Conservation (phyloP, 2,888 invertebrate species). For the Hemaris fuciformis region DNA sequence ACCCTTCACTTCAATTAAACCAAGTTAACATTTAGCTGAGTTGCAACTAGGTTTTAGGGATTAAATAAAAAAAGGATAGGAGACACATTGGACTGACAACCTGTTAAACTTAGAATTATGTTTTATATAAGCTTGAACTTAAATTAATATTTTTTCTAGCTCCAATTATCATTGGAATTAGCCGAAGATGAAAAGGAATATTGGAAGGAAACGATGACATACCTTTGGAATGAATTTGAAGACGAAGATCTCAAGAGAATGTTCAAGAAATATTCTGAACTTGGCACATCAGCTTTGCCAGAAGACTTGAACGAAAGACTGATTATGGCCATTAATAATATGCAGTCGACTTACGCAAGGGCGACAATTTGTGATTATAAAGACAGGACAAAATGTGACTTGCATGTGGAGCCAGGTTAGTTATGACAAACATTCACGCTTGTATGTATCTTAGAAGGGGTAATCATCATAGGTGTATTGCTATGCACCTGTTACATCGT, state of each 20-base stretch:
- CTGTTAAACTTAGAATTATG: too few relatives aligned
- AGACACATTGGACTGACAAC: too few relatives aligned
- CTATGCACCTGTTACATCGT: too few relatives aligned
- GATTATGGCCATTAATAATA: slow-evolving; percentile 83
- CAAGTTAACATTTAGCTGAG: too few relatives aligned
- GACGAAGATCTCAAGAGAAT: slow-evolving; percentile 86
- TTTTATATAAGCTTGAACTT: too few relatives aligned
- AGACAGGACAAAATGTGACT: slow-evolving; percentile 83
- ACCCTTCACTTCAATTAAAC: too few relatives aligned
- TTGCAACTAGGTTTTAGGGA: too few relatives aligned
- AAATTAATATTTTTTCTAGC: slow-evolving; percentile 46
- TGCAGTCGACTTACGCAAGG: slow-evolving; percentile 88
- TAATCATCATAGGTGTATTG: too few relatives aligned
- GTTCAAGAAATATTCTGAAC: slow-evolving; percentile 85
- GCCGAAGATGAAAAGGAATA: slow-evolving; percentile 83
- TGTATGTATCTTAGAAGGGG: too few relatives aligned
- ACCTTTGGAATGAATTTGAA: slow-evolving; percentile 87
- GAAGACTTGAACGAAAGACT: slow-evolving; percentile 84
- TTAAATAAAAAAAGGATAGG: too few relatives aligned
- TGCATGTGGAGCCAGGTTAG: slow-evolving; percentile 88
- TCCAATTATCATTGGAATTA: slow-evolving; percentile 58
- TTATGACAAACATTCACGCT: too few relatives aligned
- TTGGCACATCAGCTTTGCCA: slow-evolving; percentile 88
- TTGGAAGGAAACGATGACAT: slow-evolving; percentile 85
- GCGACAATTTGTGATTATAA: slow-evolving; percentile 88